Evolutionary conservation across 2,113 vertebrate species (phyloP).

Genomic region (Nesoenas mayeri): DNA sequence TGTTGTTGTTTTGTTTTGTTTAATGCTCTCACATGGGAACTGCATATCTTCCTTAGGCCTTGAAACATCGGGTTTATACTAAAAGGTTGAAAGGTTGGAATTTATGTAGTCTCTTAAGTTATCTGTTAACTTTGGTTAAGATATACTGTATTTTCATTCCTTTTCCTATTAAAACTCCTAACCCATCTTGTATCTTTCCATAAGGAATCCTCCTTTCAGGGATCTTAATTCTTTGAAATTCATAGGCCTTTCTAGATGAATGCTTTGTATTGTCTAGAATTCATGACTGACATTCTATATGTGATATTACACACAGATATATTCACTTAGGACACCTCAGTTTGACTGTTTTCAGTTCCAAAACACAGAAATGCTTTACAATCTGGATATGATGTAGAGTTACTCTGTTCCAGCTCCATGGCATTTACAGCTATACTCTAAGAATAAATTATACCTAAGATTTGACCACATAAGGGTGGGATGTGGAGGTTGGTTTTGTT

Average conservation of each 20-base stretch:
- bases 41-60: background rate
- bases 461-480: background rate
- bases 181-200: background rate
- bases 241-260: background rate
- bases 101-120: background rate
- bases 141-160: background rate
- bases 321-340: background rate
- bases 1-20: too few species aligned
- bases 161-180: background rate
- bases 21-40: background rate
- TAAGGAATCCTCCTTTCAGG: background rate
- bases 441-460: background rate
- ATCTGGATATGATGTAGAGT: background rate
- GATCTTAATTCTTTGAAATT: background rate
- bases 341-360: background rate
- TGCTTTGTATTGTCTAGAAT: background rate
- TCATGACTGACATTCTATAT: background rate
- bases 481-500: background rate
- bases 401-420: background rate
- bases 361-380: background rate
- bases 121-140: background rate
- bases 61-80: background rate
- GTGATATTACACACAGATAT: background rate
- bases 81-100: background rate
- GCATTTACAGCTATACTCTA: background rate